Conservation (phyloP, 2,888 invertebrate species). For the Volucella inanis region DNA sequence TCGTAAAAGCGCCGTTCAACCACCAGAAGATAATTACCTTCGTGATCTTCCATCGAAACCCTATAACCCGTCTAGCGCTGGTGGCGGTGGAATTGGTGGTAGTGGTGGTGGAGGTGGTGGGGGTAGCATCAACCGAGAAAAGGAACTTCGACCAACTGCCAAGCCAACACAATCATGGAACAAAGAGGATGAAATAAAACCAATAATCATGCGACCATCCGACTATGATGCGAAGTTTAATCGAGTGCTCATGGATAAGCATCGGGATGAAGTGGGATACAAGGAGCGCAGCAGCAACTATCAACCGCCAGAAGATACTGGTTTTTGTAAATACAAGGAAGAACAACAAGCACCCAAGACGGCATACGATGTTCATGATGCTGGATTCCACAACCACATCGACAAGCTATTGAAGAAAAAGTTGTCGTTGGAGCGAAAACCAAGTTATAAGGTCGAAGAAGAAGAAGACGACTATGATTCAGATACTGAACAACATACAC, state of each 20-base stretch:
- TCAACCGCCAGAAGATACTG: conserved; percentile 63
- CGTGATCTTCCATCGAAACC: conserved; percentile 82
- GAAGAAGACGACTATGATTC: conserved; percentile 80
- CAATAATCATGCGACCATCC: conserved; percentile 82
- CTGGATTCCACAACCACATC: conserved; percentile 81
- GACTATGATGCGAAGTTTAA: conserved; percentile 82
- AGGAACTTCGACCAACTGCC: conserved; percentile 67
- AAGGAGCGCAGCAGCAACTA: conserved; percentile 76
- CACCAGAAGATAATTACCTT: conserved; percentile 81
- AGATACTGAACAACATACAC: conserved; percentile 78
- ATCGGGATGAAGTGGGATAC: conserved; percentile 77
- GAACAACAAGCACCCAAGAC: conserved; percentile 62
- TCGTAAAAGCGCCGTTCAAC: conserved; percentile 81
- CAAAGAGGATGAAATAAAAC: conserved; percentile 82
- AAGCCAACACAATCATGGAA: conserved; percentile 78
- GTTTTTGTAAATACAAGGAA: conserved; percentile 71
- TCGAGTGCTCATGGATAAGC: conserved; percentile 79
- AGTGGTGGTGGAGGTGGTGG: conserved; percentile 56
- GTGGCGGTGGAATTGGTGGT: conserved; percentile 61
- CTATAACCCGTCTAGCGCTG: conserved; percentile 78
- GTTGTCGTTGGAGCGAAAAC: conserved; percentile 76
- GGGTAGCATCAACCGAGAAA: conserved; percentile 70
- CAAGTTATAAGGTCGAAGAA: conserved; percentile 75
- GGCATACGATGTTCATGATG: conserved; percentile 77
- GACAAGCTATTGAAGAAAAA: conserved; percentile 81